phyloP scores from a whole-genome alignment of 2,113 vertebrate species.

The Aegotheles bennettii region DNA sequence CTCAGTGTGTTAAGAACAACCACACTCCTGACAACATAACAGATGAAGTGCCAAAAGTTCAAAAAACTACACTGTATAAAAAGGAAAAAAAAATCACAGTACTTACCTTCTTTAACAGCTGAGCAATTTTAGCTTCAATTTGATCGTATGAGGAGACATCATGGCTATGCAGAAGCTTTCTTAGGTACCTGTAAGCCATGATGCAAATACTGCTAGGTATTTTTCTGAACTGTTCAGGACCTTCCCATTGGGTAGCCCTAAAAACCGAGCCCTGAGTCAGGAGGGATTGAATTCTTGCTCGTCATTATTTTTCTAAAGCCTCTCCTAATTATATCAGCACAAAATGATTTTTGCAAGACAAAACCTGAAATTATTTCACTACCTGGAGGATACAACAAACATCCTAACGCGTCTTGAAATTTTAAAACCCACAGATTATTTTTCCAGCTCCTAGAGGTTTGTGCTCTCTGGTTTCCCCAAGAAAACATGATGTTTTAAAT shows the following conservation, averaged over 20 bases:
- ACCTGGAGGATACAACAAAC: not conserved
- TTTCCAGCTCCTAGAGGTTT: not conserved
- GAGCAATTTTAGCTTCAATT: not conserved
- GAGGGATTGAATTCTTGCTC: not conserved
- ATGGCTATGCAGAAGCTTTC: not conserved
- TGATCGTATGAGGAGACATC: not conserved
- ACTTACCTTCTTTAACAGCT: not conserved
- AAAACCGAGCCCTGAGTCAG: not conserved
- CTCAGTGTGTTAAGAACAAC: not conserved
- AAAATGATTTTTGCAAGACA: not conserved
- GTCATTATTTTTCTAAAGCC: not conserved
- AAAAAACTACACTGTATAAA: not conserved
- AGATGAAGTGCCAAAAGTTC: not conserved
- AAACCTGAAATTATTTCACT: not conserved
- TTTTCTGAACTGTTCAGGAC: not conserved
- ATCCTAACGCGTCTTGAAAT: accelerated
- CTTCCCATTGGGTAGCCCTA: not conserved
- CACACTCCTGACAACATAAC: not conserved
- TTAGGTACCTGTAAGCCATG: accelerated
- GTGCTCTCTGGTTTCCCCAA: not conserved
- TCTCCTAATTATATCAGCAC: not conserved
- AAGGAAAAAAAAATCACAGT: not conserved
- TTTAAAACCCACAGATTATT: not conserved
- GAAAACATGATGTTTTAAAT: not conserved
- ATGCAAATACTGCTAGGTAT: not conserved